These are phyloP conservation scores for Aspiorhynchus laticeps DNA, from an alignment of 2,113 vertebrate species.

Conservation along the genomic window DNA sequence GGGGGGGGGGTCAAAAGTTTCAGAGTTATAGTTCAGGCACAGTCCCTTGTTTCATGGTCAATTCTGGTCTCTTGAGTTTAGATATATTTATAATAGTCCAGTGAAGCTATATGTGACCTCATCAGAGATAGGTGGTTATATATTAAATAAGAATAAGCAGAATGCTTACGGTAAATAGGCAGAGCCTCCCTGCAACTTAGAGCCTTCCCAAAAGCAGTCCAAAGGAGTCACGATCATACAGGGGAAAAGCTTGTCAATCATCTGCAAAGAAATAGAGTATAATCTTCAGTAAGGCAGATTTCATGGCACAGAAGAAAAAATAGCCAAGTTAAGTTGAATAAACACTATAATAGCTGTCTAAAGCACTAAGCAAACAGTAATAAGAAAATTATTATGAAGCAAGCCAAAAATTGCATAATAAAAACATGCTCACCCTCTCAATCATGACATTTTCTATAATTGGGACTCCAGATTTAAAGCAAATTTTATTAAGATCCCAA, in stretches of 20 bases:
- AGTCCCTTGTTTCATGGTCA: not conserved
- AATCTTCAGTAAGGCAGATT: not conserved
- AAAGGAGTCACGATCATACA: conserved; percentile 97
- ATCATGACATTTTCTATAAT: conserved; percentile 99
- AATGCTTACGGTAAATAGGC: conserved; percentile 96
- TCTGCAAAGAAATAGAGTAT: conserved; percentile 74
- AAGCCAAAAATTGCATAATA: not conserved
- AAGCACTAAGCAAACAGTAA: not conserved
- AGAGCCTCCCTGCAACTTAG: conserved; percentile 96
- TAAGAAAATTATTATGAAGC: not conserved
- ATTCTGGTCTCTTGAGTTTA: not conserved
- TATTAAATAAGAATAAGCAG: not conserved
- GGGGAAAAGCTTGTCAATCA: conserved; percentile 99
- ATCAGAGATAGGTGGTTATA: not conserved
- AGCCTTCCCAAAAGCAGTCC: conserved; percentile 99
- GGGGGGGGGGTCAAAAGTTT: conserved; percentile 16
- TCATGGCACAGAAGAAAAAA: not conserved
- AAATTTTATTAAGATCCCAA: conserved; percentile 99
- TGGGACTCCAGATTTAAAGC: conserved; percentile 97
- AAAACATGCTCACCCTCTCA: conserved; percentile 85
- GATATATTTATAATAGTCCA: not conserved
- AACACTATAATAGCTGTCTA: not conserved
- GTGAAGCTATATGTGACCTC: not conserved
- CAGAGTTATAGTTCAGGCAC: not conserved
- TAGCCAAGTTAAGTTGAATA: not conserved